These are phyloP conservation scores for Microhierax caerulescens DNA, from an alignment of 2,797 vertebrate species.

Conservation along the genomic window DNA sequence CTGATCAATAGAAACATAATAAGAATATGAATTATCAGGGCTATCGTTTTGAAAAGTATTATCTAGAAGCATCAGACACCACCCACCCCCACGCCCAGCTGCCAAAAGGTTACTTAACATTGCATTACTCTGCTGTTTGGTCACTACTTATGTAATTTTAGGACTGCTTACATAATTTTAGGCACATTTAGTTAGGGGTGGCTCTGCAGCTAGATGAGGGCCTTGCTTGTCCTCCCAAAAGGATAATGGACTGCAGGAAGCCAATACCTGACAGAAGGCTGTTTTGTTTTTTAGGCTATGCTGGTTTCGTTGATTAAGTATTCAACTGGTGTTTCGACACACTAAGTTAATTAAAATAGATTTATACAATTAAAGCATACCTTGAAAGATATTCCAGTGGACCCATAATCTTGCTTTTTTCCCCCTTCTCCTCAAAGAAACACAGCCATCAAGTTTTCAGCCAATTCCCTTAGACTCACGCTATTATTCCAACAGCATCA, in stretches of 20 bases:
- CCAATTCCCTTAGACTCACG: neutral
- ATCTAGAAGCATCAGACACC: neutral
- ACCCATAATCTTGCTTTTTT: neutral
- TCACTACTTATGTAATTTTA: neutral
- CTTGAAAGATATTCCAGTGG: neutral
- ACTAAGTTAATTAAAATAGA: neutral
- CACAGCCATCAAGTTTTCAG: neutral
- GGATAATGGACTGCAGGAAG: neutral
- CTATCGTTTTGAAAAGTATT: neutral
- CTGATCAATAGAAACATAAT: neutral
- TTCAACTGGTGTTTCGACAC: neutral
- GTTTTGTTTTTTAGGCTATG: neutral
- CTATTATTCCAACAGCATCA: neutral
- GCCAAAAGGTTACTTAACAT: neutral
- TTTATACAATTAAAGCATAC: neutral
- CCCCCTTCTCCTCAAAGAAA: neutral
- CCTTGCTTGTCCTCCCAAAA: neutral
- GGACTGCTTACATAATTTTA: neutral
- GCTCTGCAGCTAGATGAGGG: neutral
- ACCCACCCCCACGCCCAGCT: neutral
- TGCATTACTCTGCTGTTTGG: neutral
- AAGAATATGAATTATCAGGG: neutral
- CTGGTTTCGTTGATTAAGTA: neutral
- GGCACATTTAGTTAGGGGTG: neutral
- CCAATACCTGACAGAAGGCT: neutral